These are phyloP conservation scores for Sylvilagus floridanus DNA, from an alignment of 2,797 vertebrate genomes.

Conservation along the genomic window DNA sequence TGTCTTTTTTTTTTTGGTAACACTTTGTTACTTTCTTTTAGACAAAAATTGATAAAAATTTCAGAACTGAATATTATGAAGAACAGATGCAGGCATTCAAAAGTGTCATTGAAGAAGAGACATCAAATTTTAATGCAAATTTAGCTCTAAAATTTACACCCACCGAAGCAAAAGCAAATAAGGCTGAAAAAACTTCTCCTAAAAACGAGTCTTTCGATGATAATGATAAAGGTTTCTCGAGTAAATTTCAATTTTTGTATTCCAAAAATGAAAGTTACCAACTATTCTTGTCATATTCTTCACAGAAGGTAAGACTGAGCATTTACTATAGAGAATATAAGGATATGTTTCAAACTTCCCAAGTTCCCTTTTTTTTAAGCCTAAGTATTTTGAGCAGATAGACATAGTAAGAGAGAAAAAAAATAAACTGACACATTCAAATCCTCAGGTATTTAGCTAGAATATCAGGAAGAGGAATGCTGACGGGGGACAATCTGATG, in stretches of 20 bases:
- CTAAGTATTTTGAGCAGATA: slow-evolving; percentile 6
- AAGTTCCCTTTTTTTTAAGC: not conserved
- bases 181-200: accelerated
- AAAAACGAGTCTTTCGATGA: not conserved
- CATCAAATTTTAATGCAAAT: slow-evolving; percentile 34
- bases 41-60: slow-evolving; percentile 91
- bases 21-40: slow-evolving; percentile 72
- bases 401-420: not conserved
- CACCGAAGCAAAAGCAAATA: slow-evolving; percentile 74
- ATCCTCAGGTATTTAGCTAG: not conserved
- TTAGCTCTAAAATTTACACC: slow-evolving; percentile 89
- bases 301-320: slow-evolving; percentile 86
- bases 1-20: slow-evolving; percentile 35
- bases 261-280: slow-evolving; percentile 69
- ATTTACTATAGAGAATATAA: not conserved
- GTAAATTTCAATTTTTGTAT: accelerated
- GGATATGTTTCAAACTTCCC: not conserved
- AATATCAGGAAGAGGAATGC: not conserved
- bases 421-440: not conserved
- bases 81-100: slow-evolving; percentile 85
- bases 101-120: slow-evolving; percentile 85
- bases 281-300: slow-evolving; percentile 74
- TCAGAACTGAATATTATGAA: slow-evolving; percentile 90
- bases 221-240: accelerated
- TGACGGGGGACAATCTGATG: not conserved